Conservation (phyloP, 1,140 invertebrate genomes). For the Eupristina koningsbergeri region DNA sequence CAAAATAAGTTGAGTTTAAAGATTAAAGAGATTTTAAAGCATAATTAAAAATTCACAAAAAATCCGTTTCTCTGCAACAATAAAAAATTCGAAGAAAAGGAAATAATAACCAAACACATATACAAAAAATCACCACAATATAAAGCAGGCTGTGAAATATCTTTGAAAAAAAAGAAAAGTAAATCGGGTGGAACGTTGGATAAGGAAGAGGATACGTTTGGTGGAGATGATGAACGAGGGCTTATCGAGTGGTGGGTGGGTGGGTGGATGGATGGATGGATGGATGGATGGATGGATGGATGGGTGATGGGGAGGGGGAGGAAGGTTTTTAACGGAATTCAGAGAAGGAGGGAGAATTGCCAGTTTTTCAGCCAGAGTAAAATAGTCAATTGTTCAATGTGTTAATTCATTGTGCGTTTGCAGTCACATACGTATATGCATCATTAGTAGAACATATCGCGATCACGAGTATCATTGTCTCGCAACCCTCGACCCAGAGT, state of each 20-base stretch:
- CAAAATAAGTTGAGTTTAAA: slow-evolving; percentile 45
- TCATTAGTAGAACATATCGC: slow-evolving; percentile 33
- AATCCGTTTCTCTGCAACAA: slow-evolving; percentile 47
- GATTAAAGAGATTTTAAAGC: slow-evolving; percentile 30
- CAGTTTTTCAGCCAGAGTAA: slow-evolving; percentile 57
- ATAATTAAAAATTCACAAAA: slow-evolving; percentile 47
- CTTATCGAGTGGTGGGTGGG: neutral
- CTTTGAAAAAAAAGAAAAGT: slow-evolving; percentile 49
- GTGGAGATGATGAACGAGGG: slow-evolving; percentile 25
- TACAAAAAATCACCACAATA: slow-evolving; percentile 46
- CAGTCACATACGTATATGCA: neutral
- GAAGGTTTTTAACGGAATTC: neutral
- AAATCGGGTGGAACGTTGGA: slow-evolving; percentile 47
- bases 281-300: too few species aligned
- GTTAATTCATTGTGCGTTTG: slow-evolving; percentile 14
- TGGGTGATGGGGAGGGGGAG: too few species aligned
- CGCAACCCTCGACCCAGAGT: neutral
- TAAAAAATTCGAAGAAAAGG: neutral
- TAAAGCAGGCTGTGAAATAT: slow-evolving; percentile 62
- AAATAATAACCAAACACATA: slow-evolving; percentile 28
- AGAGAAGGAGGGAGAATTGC: slow-evolving; percentile 45
- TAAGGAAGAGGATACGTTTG: slow-evolving; percentile 53
- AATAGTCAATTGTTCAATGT: slow-evolving; percentile 57
- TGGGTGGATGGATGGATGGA: too few species aligned
- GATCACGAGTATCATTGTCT: slow-evolving; percentile 20